These are phyloP conservation scores for Dysmachus trigonus DNA, from an alignment of 2,888 invertebrate species.

Conservation along the genomic window DNA sequence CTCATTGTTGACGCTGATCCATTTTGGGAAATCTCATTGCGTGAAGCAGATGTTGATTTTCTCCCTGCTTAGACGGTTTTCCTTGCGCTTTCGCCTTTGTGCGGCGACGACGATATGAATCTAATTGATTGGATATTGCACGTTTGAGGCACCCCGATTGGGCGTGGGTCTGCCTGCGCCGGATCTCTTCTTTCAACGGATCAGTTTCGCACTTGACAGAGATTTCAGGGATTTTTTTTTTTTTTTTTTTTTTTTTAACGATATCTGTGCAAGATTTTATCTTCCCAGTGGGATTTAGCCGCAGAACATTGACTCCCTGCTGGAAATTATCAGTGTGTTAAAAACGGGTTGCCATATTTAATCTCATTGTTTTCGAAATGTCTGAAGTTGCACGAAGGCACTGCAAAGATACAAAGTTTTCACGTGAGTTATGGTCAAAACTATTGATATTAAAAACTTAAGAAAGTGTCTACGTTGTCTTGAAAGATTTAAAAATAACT, in stretches of 20 bases:
- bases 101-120: background rate
- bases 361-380: background rate
- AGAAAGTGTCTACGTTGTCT: too few species aligned
- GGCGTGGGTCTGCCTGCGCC: background rate
- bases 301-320: background rate
- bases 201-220: background rate
- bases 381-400: background rate
- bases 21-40: conserved; percentile 25
- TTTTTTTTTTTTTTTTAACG: background rate
- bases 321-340: background rate
- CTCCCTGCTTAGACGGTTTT: conserved; percentile 1
- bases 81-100: background rate
- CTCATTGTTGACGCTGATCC: conserved; percentile 24
- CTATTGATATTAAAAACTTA: too few species aligned
- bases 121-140: conserved; percentile 17
- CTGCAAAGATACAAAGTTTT: too few species aligned
- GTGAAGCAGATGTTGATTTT: conserved; percentile 17
- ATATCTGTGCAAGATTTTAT: background rate
- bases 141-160: background rate
- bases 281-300: background rate
- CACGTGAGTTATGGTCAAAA: too few species aligned
- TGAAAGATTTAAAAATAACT: too few species aligned
- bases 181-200: background rate
- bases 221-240: background rate
- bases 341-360: background rate